Evolutionary conservation across 2,888 invertebrate species (phyloP).

Genomic region (Ophion obscuratus): DNA sequence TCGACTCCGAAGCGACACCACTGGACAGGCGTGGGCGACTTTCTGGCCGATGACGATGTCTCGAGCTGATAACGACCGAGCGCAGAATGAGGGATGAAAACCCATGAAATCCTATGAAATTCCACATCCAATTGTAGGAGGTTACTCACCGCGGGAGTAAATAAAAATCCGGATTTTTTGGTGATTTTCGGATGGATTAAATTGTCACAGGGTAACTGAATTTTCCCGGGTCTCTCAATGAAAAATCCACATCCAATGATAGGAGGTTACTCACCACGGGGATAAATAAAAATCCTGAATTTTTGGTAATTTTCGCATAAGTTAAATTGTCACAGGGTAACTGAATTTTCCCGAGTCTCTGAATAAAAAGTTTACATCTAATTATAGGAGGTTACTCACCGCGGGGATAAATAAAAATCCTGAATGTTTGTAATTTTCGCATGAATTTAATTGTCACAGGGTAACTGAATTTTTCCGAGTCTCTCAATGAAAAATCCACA

Average conservation of each 20-base stretch:
- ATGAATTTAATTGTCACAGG: not conserved
- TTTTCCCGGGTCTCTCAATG: not conserved
- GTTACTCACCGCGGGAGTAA: too few species aligned
- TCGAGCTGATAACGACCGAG: not conserved
- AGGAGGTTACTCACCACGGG: not conserved
- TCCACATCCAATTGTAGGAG: not conserved
- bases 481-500: not conserved
- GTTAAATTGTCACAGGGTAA: not conserved
- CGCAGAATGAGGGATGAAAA: not conserved
- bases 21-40: not conserved
- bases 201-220: not conserved
- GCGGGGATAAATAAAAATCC: too few species aligned
- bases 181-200: not conserved
- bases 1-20: not conserved
- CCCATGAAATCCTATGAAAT: not conserved
- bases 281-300: not conserved
- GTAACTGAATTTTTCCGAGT: not conserved
- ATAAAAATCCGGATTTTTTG: not conserved
- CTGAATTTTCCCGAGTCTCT: not conserved
- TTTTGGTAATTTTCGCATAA: not conserved
- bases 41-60: not conserved
- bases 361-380: not conserved
- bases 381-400: not conserved
- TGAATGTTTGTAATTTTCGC: not conserved
- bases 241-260: not conserved